Evolutionary conservation across 2,888 invertebrate species (phyloP), one percentile per base, ranked within the genome.

Genomic region (Macrophya alboannulata): DNA sequence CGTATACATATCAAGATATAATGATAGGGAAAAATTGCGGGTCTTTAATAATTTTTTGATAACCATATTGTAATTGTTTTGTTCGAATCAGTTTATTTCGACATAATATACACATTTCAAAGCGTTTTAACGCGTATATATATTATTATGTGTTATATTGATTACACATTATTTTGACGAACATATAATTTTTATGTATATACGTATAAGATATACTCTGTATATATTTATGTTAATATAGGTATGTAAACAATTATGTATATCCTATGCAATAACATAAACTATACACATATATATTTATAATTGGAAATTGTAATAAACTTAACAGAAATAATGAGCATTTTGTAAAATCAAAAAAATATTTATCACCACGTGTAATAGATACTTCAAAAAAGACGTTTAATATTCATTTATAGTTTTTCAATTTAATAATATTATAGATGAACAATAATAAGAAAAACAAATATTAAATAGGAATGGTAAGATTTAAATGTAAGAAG

Each of bases 61-160:
- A 68, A 17, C 15, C 31, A 17, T 68, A 31, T 5, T 37, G 31
- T 37, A 31, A n/a, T 62, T 25, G 12, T 21, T 31, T 31, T 37
- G 31, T 15, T 37, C 17, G 17, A 68, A 68, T 68, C 68, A 68
- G 2, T 68, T 68, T 68, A 68, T 68, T 68, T 37, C 37, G 68
- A 6, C 68, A 68, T 31, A 8, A 68, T 17, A 68, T 68, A 68
- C 68, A 68, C 12, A 37, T 62, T 62, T 62, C 25, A 25, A 25
- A 62, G 0, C 25, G 62, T 25, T 62, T 25, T 8, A 62, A 25
- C 62, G 62, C 12, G 25, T 62, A 10, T 62, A 62, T 62, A 10
- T 62, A 62, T 17, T 31, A 21, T 62, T 12, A 62, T 62, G 6
- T 25, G 25, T 25, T 31, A 31, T 31, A 31, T 62, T 21, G 62